Evolutionary conservation across 2,113 vertebrate species (phyloP), one percentile per base, ranked within the genome.

Genomic region (Xenotilapia leptura): DNA sequence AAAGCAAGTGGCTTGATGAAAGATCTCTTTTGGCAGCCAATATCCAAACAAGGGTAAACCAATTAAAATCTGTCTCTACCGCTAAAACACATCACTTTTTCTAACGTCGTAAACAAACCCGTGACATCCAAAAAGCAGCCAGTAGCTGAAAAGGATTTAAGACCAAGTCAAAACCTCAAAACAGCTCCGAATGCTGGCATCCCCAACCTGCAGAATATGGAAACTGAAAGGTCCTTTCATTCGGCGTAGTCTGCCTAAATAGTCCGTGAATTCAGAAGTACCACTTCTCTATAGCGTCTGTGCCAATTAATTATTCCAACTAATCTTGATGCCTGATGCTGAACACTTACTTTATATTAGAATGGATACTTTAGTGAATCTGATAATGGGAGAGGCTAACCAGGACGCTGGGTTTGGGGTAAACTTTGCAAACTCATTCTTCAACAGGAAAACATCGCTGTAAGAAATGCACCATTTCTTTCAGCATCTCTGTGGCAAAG

Each of bases 171-270:
- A 89, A 88, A 87, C 82, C 87, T 83, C 87, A 85, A 84, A 92
- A 87, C 77, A 85, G 87, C 73, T 84, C 68, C 23, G 58, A 85
- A 86, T 5, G 15, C 68, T 86, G 89, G 88, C 87, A 80, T 80
- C 45, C 62, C 60, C 6, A n/a, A 81, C 62, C 54, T 36, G 58
- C 83, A 21, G 4, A 88, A 47, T 53, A 85, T 85, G 47, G 83
- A 91, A 82, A 87, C 68, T 89, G 85, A 92, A 90, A 92, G 86
- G 65, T 88, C 82, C 68, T 91, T 92, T 94, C 70, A 93, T 92
- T 88, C 73, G 21, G 68, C 5, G 10, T 12, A 12, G 23, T 88
- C 83, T 75, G 47, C 77, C 81, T 62, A 21, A 90, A 92, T 70
- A 73, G 54, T 83, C 80, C 1, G 3, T 73, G 56, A 88, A 88